Base-by-base conservation (phyloP, 92 coral and sea anemone genomes). In the Nematostella vectensis region DNA sequence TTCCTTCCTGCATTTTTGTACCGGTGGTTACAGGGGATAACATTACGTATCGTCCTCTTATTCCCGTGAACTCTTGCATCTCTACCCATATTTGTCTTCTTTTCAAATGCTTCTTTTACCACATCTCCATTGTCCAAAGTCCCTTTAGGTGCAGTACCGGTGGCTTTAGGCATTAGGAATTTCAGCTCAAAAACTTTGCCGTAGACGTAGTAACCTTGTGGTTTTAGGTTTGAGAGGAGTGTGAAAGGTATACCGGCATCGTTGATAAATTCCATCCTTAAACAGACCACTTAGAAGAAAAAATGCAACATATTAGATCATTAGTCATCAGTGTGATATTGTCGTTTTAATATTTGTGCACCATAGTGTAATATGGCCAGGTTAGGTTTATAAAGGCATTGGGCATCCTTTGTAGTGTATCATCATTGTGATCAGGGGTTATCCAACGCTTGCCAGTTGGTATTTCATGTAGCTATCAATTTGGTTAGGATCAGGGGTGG, bases 191-290 rank as follows among this genome's bases (percentile, higher is more conserved):
- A 67, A 25, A 61, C 67, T n/a, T 65, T 67, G 37, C 88, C 87
- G 18, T 74, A 75, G 25, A 85, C 88, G 29, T 50, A 67, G 60
- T 85, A 85, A 3, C 95, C 95, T 4, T 83, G 80, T n/a, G 85
- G 88, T 39, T 85, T 85, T 19, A 85, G 67, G 13, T 68, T 76
- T 25, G 82, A 67, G 51, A 81, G 61, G 13, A 85, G 78, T 28
- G 64, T 52, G 69, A 70, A 85, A 12, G 83, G 79, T 19, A 69
- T 62, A 17, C 95, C 85, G 17, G 76, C 95, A 53, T 72, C 61
- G 69, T 85, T 85, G 58, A 67, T 33, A 47, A 85, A 85, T 11
- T 40, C 43, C 8, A 81, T 52, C 45, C 58, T 54, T 17, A 85
- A 47, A 55, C 95, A 85, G 19, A 61, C 52, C 10, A 22, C 83